Conservation (phyloP, 2,113 vertebrate genomes). For the Xiphias gladius region DNA sequence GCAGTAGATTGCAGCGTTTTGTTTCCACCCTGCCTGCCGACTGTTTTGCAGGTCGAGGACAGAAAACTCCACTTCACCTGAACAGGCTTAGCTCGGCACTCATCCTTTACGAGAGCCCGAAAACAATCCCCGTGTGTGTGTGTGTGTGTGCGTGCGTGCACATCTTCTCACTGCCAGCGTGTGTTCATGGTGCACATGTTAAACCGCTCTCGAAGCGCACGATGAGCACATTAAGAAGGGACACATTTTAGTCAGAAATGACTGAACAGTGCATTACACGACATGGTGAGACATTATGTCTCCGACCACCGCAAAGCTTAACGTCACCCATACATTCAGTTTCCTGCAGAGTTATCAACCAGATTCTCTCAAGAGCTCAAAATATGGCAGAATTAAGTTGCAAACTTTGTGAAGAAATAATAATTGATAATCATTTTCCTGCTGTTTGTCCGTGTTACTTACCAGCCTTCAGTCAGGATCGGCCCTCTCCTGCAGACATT, state of each 20-base stretch:
- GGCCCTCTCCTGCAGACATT: slow-evolving; percentile 59
- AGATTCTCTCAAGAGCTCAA: neutral
- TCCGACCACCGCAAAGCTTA: neutral
- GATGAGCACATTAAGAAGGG: neutral
- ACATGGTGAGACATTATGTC: neutral
- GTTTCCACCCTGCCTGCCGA: slow-evolving; percentile 10
- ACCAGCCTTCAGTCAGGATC: slow-evolving; percentile 52
- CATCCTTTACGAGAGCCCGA: slow-evolving; percentile 31
- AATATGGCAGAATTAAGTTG: neutral
- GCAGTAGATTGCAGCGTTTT: neutral
- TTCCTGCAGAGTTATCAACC: neutral
- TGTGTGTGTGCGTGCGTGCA: slow-evolving; percentile 3
- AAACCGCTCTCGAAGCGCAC: neutral
- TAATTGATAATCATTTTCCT: no score
- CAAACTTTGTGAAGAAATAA: slow-evolving; percentile 29
- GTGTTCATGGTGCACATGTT: neutral
- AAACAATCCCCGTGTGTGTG: slow-evolving; percentile 3
- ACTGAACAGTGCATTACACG: neutral
- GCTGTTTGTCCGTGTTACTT: slow-evolving; percentile 37
- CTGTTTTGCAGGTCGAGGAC: slow-evolving; percentile 20
- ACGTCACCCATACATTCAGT: neutral
- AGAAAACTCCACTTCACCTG: slow-evolving; percentile 48
- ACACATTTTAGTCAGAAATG: neutral
- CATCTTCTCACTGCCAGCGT: neutral
- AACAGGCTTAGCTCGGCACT: slow-evolving; percentile 45